These are phyloP conservation scores for Actias luna DNA, from an alignment of 2,888 invertebrate genomes.

Conservation along the genomic window DNA sequence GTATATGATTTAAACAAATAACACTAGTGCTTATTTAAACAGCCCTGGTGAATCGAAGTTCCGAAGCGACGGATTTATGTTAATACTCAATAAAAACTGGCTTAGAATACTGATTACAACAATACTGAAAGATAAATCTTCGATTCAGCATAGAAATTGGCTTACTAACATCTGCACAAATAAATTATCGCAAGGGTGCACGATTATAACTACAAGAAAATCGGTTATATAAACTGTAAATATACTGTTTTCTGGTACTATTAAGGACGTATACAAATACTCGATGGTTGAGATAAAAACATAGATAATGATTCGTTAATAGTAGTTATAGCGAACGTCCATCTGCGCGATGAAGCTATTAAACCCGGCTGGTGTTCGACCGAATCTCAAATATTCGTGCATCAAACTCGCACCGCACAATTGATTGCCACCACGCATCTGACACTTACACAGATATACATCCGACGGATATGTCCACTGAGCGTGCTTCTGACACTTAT, in stretches of 20 bases:
- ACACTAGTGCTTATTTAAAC: no score
- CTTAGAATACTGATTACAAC: no score
- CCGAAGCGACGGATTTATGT: no score
- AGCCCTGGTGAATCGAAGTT: no score
- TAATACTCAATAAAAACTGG: no score
- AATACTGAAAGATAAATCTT: no score
- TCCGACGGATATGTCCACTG: not conserved
- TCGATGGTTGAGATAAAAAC: not conserved
- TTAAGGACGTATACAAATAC: not conserved
- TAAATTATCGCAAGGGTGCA: no score
- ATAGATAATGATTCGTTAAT: not conserved
- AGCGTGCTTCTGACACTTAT: not conserved
- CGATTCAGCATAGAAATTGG: no score
- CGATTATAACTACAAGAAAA: no score
- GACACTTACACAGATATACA: constrained; percentile 10
- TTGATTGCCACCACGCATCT: constrained; percentile 13
- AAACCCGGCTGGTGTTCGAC: not conserved
- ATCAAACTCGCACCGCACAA: not conserved
- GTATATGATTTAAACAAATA: no score
- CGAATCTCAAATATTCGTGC: not conserved
- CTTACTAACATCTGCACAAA: no score
- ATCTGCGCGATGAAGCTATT: constrained; percentile 5
- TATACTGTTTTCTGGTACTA: not conserved
- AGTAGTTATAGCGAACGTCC: not conserved
- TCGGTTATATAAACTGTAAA: not conserved